phyloP scores from a whole-genome alignment of 2,113 vertebrate genomes.

The Choloepus hoffmanni region DNA sequence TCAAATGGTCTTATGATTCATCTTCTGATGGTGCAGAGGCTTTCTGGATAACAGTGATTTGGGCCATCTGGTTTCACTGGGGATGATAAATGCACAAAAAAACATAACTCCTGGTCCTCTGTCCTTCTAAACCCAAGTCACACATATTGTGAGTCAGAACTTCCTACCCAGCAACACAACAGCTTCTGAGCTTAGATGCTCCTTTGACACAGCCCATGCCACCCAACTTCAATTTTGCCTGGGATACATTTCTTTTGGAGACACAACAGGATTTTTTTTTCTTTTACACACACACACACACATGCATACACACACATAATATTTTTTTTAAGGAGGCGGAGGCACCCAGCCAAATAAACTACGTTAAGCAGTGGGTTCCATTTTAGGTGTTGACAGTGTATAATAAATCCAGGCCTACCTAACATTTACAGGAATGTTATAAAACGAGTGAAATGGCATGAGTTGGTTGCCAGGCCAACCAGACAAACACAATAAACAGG shows the following conservation, averaged over 20 bases:
- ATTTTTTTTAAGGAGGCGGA: conserved; percentile 61
- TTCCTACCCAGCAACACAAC: conserved; percentile 81
- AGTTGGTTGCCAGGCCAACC: conserved; percentile 90
- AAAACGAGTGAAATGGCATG: conserved; percentile 91
- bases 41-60: conserved; percentile 72
- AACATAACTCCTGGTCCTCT: conserved; percentile 77
- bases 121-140: conserved; percentile 76
- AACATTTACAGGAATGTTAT: conserved; percentile 92
- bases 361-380: conserved; percentile 89
- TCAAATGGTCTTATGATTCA: conserved; percentile 86
- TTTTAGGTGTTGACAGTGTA: conserved; percentile 92
- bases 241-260: conserved; percentile 60
- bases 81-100: conserved; percentile 84
- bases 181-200: conserved; percentile 63
- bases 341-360: conserved; percentile 87
- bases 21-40: conserved; percentile 64
- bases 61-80: conserved; percentile 78
- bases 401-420: conserved; percentile 92
- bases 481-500: conserved; percentile 94
- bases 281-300: background rate
- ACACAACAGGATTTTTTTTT: background rate
- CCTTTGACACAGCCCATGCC: conserved; percentile 60
- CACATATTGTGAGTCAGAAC: conserved; percentile 85
- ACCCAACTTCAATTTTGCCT: conserved; percentile 59
- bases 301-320: background rate